These are phyloP conservation scores for Rhinopomastus cyanomelas DNA, from an alignment of 2,113 vertebrate species.

Conservation along the genomic window DNA sequence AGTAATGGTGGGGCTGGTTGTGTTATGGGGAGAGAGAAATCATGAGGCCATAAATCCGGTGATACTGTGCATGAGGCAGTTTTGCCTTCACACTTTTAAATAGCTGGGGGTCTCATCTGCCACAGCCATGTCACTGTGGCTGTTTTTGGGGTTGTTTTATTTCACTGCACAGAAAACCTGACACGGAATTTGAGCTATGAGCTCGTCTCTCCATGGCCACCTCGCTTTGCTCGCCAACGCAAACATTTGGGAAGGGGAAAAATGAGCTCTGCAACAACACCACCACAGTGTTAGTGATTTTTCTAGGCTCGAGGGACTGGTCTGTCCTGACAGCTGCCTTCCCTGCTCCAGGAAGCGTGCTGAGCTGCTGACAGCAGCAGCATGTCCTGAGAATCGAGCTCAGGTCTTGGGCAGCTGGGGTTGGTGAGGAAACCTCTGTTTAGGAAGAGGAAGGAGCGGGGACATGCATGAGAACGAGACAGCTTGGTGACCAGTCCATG, in stretches of 20 bases:
- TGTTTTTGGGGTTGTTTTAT: neutral
- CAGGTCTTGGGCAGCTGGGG: neutral
- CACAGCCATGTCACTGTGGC: neutral
- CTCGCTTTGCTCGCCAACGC: neutral
- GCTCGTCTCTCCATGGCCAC: neutral
- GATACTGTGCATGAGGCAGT: fast-evolving
- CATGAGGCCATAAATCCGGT: neutral
- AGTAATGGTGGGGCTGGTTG: neutral
- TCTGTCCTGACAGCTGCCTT: neutral
- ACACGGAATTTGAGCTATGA: neutral
- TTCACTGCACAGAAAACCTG: neutral
- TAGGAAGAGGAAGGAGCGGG: neutral
- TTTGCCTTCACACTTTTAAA: neutral
- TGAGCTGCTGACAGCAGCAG: neutral
- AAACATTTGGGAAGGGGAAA: neutral
- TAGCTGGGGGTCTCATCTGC: neutral
- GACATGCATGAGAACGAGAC: neutral
- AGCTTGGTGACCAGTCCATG: fast-evolving
- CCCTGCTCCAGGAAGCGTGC: neutral
- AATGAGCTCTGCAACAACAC: neutral
- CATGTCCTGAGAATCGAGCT: neutral
- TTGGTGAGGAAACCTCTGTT: neutral
- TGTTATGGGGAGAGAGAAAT: neutral
- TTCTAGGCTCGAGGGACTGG: neutral
- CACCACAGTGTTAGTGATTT: neutral